Percentiles rank a stretch among this genome's conserved stretches.
Conservation (phyloP, 2,888 invertebrate genomes). For the Chorisops tibialis region DNA sequence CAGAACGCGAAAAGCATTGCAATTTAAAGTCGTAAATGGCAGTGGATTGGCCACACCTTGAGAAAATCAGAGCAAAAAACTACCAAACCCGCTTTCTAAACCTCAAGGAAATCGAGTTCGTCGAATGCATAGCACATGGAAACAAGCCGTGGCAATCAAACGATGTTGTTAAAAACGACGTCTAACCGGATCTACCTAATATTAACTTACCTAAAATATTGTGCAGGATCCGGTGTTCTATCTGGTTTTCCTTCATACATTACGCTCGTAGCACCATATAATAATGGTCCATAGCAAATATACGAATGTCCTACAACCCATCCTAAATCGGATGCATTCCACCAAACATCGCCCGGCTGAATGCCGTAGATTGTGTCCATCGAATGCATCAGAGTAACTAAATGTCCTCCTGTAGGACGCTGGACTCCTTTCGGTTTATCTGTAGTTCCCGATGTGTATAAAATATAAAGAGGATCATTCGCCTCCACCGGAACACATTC, state of each 20-base stretch:
- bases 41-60: too few species aligned
- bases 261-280: slow-evolving; percentile 73
- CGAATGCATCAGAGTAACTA: slow-evolving; percentile 80
- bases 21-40: too few species aligned
- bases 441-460: slow-evolving; percentile 90
- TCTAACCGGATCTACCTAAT: too few species aligned
- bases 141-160: too few species aligned
- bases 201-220: slow-evolving; percentile 75
- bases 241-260: slow-evolving; percentile 94
- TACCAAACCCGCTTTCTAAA: too few species aligned
- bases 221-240: slow-evolving; percentile 87
- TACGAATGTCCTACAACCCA: slow-evolving; percentile 96
- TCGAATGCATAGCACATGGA: too few species aligned
- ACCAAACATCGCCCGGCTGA: slow-evolving; percentile 82
- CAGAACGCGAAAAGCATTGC: too few species aligned
- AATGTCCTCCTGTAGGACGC: slow-evolving; percentile 83
- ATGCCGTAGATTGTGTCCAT: slow-evolving; percentile 80
- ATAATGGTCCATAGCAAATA: slow-evolving; percentile 86
- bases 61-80: too few species aligned
- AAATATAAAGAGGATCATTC: slow-evolving; percentile 84
- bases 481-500: slow-evolving; percentile 84
- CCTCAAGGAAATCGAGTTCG: too few species aligned
- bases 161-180: too few species aligned
- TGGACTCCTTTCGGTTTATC: slow-evolving; percentile 75
- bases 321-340: slow-evolving; percentile 69